Conservation (phyloP, 92 coral and sea anemone genomes). For the Paragorgia papillata region DNA sequence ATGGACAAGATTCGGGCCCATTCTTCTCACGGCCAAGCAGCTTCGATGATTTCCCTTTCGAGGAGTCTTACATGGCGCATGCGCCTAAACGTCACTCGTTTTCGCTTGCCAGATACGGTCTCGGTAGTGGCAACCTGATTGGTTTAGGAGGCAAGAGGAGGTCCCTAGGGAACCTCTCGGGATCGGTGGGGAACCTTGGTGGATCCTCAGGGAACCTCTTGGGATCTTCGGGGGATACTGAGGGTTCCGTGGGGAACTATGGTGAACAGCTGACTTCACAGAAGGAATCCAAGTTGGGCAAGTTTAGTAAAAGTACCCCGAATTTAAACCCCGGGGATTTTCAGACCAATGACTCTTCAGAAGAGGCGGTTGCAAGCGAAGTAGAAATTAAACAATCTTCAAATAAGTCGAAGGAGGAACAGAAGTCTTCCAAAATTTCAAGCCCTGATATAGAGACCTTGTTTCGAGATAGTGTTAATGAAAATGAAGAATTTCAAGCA, state of each 20-base stretch:
- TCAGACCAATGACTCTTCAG: neutral
- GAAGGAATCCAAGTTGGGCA: neutral
- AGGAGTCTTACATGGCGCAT: slow-evolving; percentile 13
- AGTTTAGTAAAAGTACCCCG: neutral
- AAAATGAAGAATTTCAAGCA: too few species aligned
- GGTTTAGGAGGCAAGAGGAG: neutral
- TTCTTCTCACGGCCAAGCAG: neutral
- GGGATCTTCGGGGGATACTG: too few species aligned
- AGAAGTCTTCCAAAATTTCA: too few species aligned
- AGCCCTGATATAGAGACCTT: too few species aligned
- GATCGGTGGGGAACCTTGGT: too few species aligned
- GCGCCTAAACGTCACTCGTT: slow-evolving; percentile 20
- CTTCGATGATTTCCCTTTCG: neutral
- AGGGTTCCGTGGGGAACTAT: neutral
- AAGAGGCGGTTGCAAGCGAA: neutral
- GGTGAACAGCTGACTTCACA: neutral
- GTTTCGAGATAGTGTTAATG: too few species aligned
- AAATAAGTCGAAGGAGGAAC: too few species aligned
- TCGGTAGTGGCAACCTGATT: neutral
- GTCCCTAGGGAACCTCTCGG: too few species aligned
- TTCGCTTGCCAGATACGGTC: neutral
- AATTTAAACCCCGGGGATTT: neutral
- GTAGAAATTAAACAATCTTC: too few species aligned
- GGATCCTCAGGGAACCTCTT: too few species aligned
- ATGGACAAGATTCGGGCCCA: neutral